A percentile compares a stretch with the other conserved stretches of the same genome.
These are phyloP conservation scores for Mesodorylaimus sp. DNA, from an alignment of 2,888 invertebrate species.

Conservation along the genomic window DNA sequence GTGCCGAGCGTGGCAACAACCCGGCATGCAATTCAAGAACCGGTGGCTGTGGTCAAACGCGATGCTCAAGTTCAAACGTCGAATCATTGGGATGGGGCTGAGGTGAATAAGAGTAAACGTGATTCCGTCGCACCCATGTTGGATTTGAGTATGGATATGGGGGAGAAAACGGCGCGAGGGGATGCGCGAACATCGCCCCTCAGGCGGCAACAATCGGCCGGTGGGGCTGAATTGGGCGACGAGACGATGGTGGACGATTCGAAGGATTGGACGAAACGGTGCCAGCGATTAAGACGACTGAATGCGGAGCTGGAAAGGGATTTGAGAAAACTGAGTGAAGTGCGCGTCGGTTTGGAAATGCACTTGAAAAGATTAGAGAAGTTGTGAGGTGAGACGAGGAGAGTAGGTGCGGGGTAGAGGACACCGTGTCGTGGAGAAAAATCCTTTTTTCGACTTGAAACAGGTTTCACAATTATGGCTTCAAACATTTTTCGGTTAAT, in stretches of 20 bases:
- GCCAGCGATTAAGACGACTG: constrained; percentile 16
- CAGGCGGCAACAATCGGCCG: not conserved
- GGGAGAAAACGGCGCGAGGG: not conserved
- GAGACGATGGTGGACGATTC: too few relatives aligned
- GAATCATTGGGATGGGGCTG: not conserved
- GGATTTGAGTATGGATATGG: not conserved
- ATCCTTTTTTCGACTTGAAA: too few relatives aligned
- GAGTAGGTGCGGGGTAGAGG: not conserved
- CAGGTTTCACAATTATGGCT: too few relatives aligned
- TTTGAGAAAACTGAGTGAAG: constrained; percentile 20
- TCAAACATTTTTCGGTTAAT: too few relatives aligned
- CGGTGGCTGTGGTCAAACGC: not conserved
- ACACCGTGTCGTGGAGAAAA: too few relatives aligned
- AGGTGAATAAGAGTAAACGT: not conserved
- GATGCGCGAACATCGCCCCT: not conserved
- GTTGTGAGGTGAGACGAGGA: not conserved
- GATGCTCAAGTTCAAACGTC: not conserved
- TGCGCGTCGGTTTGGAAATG: not conserved
- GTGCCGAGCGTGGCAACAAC: not conserved
- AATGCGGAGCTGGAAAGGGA: constrained; percentile 23
- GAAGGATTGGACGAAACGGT: constrained; percentile 11
- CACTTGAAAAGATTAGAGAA: not conserved
- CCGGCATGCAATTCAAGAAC: not conserved
- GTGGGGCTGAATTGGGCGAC: not conserved
- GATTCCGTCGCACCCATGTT: not conserved